Conservation (phyloP, 2,888 invertebrate genomes). For the Amblyjoppa fuscipennis region DNA sequence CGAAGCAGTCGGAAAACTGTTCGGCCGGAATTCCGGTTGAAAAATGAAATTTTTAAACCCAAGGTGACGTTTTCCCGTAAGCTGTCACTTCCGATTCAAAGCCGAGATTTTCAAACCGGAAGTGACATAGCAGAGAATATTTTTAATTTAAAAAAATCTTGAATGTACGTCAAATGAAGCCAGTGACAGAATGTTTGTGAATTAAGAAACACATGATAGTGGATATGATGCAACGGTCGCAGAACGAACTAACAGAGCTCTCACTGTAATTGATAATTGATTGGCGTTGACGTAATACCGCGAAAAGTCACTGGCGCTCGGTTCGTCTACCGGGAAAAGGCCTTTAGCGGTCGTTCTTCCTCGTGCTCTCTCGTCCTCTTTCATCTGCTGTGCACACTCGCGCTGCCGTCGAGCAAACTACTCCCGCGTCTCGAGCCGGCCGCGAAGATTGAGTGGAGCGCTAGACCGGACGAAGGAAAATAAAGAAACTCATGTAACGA, state of each 20-base stretch:
- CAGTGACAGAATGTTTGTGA: too few relatives aligned
- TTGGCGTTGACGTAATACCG: constrained; percentile 8
- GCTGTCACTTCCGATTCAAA: too few relatives aligned
- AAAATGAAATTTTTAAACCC: too few relatives aligned
- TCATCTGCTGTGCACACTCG: neutral
- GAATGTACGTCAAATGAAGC: too few relatives aligned
- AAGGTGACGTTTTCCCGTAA: too few relatives aligned
- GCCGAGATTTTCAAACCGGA: too few relatives aligned
- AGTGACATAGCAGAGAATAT: too few relatives aligned
- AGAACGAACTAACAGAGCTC: constrained; percentile 11
- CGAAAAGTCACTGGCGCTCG: constrained; percentile 23
- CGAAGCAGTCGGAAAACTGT: too few relatives aligned
- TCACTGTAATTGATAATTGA: constrained; percentile 33
- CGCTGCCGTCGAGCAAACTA: neutral
- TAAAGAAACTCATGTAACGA: constrained; percentile 45
- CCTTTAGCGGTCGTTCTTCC: constrained; percentile 2
- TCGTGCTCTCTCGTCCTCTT: neutral
- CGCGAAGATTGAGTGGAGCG: constrained; percentile 39
- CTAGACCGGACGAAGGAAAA: constrained; percentile 44
- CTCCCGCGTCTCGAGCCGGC: constrained; percentile 7
- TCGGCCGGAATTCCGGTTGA: too few relatives aligned
- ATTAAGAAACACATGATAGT: too few relatives aligned
- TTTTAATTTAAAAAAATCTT: too few relatives aligned
- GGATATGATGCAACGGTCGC: neutral
- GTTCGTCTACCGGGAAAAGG: constrained; percentile 6